Evolutionary conservation across 2,113 vertebrate genomes (phyloP), one percentile per base, ranked within the genome.

Genomic region (Ascaphus truei): DNA sequence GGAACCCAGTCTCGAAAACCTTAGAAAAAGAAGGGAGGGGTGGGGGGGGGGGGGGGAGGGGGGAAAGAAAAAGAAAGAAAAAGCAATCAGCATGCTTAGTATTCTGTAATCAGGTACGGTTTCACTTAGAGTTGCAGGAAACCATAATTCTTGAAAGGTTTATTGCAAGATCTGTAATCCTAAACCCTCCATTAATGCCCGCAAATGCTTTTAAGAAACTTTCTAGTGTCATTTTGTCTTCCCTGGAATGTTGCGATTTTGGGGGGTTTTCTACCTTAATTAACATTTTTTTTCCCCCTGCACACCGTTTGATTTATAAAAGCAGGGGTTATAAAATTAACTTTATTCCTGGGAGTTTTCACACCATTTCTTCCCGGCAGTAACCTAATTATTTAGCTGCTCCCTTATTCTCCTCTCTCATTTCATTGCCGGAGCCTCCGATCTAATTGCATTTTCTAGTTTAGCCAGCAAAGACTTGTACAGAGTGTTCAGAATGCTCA

Each of bases 1-100:
- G 96, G 96, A 76, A 99, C 96, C 96, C 96, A 99, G 87, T 99
- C 96, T 82, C 95, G 86, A 79, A 99, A 98, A 74, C 95, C 96
- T 98, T 77, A 72, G 39, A 82, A 73, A 87, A 47, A 25, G 29
- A 30, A 20, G 20, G 41, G 10, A 52, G n/a, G n/a, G n/a, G n/a
- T n/a, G n/a, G n/a, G n/a, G n/a, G n/a, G n/a, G n/a, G n/a, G n/a
- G n/a, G n/a, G n/a, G n/a, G n/a, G n/a, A n/a, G n/a, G n/a, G n/a
- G n/a, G n/a, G 5, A 57, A 31, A 25, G 6, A 67, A 29, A 22
- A n/a, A 16, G 16, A 43, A n/a, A 50, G 20, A 36, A 13, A 36
- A 85, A 8, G 76, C 62, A 83, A 84, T 83, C 77, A 74, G 80
- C 79, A 52, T 55, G 43, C 10, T 77, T 77, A 77, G 80, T 86